These are phyloP conservation scores for Drosophila birchii DNA, from an alignment of 2,888 invertebrate genomes.

Conservation along the genomic window DNA sequence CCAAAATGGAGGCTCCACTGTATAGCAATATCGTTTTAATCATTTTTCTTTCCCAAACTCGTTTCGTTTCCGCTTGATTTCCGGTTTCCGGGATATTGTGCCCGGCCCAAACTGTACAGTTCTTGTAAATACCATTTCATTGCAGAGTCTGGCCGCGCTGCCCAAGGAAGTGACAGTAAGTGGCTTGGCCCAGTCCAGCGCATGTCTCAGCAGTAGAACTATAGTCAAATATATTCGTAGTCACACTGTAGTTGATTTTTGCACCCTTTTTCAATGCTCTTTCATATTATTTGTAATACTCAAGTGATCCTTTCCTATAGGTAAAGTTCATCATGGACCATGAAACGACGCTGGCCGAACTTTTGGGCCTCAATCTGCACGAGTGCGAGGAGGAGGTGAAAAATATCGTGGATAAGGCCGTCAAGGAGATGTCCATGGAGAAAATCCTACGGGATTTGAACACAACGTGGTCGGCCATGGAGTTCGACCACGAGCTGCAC, in stretches of 20 bases:
- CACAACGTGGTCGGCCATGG: conserved; percentile 95
- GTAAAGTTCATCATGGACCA: conserved; percentile 97
- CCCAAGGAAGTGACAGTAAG: conserved; percentile 93
- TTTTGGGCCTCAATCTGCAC: conserved; percentile 95
- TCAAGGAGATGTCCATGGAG: conserved; percentile 99
- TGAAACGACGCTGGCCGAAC: conserved; percentile 95
- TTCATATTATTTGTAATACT: neutral
- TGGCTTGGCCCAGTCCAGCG: conserved; percentile 45
- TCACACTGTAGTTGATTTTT: conserved; percentile 1
- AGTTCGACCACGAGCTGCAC: conserved; percentile 96
- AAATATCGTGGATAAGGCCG: conserved; percentile 98
- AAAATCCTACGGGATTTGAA: conserved; percentile 95
- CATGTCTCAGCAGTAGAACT: conserved; percentile 16
- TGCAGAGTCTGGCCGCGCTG: conserved; percentile 93
- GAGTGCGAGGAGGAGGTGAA: conserved; percentile 99
- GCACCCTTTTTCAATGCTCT: neutral
- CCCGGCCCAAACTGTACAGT: conserved; percentile 76
- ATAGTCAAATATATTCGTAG: conserved; percentile 11
- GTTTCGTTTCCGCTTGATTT: conserved; percentile 53
- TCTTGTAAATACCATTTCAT: conserved; percentile 85
- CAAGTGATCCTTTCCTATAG: conserved; percentile 85
- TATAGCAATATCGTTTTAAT: conserved; percentile 67
- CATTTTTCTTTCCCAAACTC: conserved; percentile 42
- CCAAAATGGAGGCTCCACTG: conserved; percentile 56
- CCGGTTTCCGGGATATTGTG: conserved; percentile 39